Percentiles rank a stretch among this genome's conserved stretches.
Evolutionary conservation across 2,797 vertebrate species (phyloP).

Genomic region (Phoeniculus purpureus): DNA sequence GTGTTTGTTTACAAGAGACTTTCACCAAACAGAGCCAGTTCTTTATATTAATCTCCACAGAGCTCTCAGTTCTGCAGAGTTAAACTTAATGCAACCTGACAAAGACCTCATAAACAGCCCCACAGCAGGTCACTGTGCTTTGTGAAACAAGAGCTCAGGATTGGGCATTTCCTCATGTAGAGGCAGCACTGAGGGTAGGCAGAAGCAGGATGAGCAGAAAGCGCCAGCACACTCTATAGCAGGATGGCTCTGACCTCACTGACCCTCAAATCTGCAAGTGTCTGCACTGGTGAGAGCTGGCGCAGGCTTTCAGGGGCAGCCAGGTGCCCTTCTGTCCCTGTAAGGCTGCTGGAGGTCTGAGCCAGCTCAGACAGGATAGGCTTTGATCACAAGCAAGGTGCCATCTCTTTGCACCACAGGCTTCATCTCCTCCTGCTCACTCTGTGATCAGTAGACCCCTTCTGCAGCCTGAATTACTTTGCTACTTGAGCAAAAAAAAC

Average conservation of each 20-base stretch:
- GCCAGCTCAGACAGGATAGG: not conserved
- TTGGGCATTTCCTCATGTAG: not conserved
- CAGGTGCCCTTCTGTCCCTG: not conserved
- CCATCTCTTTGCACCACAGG: not conserved
- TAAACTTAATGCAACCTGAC: not conserved
- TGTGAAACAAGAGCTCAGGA: not conserved
- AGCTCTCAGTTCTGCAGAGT: not conserved
- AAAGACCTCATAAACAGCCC: not conserved
- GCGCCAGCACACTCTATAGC: not conserved
- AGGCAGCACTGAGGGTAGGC: not conserved
- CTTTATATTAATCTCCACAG: not conserved
- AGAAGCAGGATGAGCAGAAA: not conserved
- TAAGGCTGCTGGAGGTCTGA: not conserved
- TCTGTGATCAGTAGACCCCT: not conserved
- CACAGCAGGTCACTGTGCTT: not conserved
- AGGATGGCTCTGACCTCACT: not conserved
- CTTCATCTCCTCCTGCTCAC: not conserved
- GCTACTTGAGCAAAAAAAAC: not conserved
- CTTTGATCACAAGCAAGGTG: rapidly evolving
- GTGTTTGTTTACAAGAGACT: not conserved
- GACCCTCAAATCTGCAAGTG: rapidly evolving
- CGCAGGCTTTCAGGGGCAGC: not conserved
- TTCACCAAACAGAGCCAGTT: not conserved
- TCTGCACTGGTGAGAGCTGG: not conserved
- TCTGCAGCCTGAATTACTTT: not conserved